Percentiles rank a stretch among this genome's conserved stretches.
phyloP scores from a whole-genome alignment of 1,140 invertebrate genomes.

The Ectropis grisescens region DNA sequence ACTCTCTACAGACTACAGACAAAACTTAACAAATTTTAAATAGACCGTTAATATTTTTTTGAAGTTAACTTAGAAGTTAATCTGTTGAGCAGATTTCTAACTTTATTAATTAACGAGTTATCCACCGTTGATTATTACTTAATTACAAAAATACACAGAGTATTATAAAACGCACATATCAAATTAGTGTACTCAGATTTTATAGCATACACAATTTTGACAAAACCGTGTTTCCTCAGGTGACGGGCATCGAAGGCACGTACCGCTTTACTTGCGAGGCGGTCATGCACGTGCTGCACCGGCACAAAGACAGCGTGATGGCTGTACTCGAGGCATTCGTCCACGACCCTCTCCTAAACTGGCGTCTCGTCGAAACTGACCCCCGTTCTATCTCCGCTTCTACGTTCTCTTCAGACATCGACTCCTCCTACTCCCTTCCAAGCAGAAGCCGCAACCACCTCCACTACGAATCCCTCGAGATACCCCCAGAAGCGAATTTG shows the following conservation, averaged over 20 bases:
- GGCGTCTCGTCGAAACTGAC: slow-evolving; percentile 79
- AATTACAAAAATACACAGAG: too few species aligned
- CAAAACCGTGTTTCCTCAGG: slow-evolving; percentile 29
- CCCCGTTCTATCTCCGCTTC: slow-evolving; percentile 44
- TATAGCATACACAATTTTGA: too few species aligned
- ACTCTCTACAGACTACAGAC: too few species aligned
- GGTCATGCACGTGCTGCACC: slow-evolving; percentile 94
- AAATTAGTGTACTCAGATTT: too few species aligned
- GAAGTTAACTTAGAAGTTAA: too few species aligned
- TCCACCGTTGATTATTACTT: too few species aligned
- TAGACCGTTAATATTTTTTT: too few species aligned
- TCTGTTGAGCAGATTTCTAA: too few species aligned
- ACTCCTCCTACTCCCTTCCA: slow-evolving; percentile 41
- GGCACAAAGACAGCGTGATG: slow-evolving; percentile 98
- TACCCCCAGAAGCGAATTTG: slow-evolving; percentile 73
- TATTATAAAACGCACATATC: too few species aligned
- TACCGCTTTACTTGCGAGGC: slow-evolving; percentile 97
- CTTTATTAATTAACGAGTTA: too few species aligned
- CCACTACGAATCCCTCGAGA: slow-evolving; percentile 44
- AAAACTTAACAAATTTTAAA: too few species aligned
- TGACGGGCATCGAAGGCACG: slow-evolving; percentile 83
- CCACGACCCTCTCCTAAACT: slow-evolving; percentile 98
- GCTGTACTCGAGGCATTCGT: slow-evolving; percentile 99
- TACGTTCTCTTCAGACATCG: slow-evolving; percentile 55
- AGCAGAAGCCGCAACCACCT: slow-evolving; percentile 41